Evolutionary conservation across 2,888 invertebrate genomes (phyloP).

Genomic region (Amitus sp.): DNA sequence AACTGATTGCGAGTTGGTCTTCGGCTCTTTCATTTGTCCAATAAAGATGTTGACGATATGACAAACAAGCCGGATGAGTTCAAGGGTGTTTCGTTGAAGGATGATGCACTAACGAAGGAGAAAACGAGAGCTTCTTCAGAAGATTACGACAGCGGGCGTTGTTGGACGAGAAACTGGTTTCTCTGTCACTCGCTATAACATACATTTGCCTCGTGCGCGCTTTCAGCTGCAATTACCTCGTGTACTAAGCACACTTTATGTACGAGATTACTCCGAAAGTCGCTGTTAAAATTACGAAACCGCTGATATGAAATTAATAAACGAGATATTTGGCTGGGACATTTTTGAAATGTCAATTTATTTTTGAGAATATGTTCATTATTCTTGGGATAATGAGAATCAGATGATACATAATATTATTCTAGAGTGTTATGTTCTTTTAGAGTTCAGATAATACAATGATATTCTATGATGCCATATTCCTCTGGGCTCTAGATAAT

Average conservation of each 20-base stretch:
- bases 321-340: too few species aligned
- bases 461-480: too few species aligned
- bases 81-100: slow-evolving; percentile 1
- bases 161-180: background rate
- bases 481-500: too few species aligned
- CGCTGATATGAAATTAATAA: too few species aligned
- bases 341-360: too few species aligned
- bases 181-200: background rate
- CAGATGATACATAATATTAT: too few species aligned
- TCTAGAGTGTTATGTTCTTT: too few species aligned
- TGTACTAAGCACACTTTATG: too few species aligned
- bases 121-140: background rate
- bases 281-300: too few species aligned
- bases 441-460: too few species aligned
- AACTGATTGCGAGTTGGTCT: slow-evolving; percentile 26
- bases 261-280: background rate
- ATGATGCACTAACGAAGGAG: background rate
- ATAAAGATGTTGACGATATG: slow-evolving; percentile 25
- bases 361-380: too few species aligned
- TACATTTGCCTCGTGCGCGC: background rate
- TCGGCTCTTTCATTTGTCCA: slow-evolving; percentile 20
- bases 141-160: background rate
- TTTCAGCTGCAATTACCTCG: background rate
- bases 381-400: too few species aligned
- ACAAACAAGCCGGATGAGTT: slow-evolving; percentile 32